Base-by-base conservation (phyloP, 2,113 vertebrate genomes). In the Bucco capensis region DNA sequence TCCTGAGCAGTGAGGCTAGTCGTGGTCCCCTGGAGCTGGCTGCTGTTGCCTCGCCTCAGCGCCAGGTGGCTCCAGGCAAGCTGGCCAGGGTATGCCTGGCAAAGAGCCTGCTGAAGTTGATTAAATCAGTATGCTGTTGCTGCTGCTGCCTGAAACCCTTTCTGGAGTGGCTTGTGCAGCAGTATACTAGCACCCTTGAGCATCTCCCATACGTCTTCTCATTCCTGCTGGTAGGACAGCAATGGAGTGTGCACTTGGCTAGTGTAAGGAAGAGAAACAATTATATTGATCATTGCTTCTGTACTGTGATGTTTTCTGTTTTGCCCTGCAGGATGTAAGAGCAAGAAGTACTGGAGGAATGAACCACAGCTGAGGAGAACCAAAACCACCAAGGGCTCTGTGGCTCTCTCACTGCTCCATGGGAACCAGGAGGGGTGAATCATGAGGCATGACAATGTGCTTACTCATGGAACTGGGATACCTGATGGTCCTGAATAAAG, bases 11-110 rank as follows among this genome's bases (percentile, higher is more conserved):
- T 1, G 7, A 85, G 58, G 84, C 62, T 79, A 66, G 35, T 54
- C 54, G 46, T 92, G 94, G 91, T 86, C 93, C 70, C 47, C 79
- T 79, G 70, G 69, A 82, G 31, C 24, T 94, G 95, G 93, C 89
- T 91, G 81, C 74, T 78, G 54, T 53, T 14, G 62, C 14, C 74
- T 79, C 6, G 8, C 44, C 71, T 92, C 85, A 2, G 3, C 44
- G 54, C 71, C 84, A 76, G 91, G 61, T 58, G 54, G 74, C 58
- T 83, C 91, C 69, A 53, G 22, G 22, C 81, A 75, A 65, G 78
- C 89, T 93, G 87, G 93, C 69, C 71, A 76, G 81, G 78, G 92
- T 46, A 27, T 10, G 23, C 30, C 84, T 93, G 89, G 89, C 81
- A 87, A 50, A 76, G 21, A 15, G 66, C 78, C 89, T 79, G 67